A percentile compares a stretch with the other conserved stretches of the same genome.
Evolutionary conservation across 2,113 vertebrate genomes (phyloP).

Genomic region (Grammatotria lemairii): DNA sequence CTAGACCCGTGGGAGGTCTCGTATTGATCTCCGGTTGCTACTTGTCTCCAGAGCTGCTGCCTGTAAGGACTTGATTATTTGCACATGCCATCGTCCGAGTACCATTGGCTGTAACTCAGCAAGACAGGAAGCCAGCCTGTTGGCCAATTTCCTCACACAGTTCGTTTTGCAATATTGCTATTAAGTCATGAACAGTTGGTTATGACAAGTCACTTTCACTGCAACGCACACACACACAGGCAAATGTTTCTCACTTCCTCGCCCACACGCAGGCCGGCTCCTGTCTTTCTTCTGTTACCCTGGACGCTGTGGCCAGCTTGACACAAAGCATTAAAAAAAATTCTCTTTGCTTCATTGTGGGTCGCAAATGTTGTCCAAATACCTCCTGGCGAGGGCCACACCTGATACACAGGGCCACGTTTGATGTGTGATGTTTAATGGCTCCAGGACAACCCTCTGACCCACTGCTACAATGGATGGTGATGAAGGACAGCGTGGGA

Average conservation of each 20-base stretch:
- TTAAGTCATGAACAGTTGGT: slow-evolving; percentile 28
- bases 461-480: not conserved
- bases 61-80: slow-evolving; percentile 17
- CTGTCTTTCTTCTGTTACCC: not conserved
- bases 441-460: not conserved
- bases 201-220: slow-evolving; percentile 1
- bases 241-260: slow-evolving; percentile 6
- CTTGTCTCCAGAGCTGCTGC: slow-evolving; percentile 1
- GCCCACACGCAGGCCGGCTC: slow-evolving; percentile 22
- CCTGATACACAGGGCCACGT: not conserved
- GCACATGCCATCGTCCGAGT: not conserved
- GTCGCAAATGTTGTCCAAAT: not conserved
- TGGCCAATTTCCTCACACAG: slow-evolving; percentile 51
- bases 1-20: not conserved
- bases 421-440: not conserved
- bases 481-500: not conserved
- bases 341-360: not conserved
- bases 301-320: not conserved
- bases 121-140: slow-evolving; percentile 44
- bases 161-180: slow-evolving; percentile 55
- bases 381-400: not conserved
- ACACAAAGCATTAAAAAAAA: not conserved
- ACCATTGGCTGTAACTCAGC: not conserved
- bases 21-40: slow-evolving; percentile 20
- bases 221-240: not conserved